A percentile compares a stretch with the other conserved stretches of the same genome.
Conservation (phyloP, 2,888 invertebrate genomes). For the Aporophyla lueneburgensis region DNA sequence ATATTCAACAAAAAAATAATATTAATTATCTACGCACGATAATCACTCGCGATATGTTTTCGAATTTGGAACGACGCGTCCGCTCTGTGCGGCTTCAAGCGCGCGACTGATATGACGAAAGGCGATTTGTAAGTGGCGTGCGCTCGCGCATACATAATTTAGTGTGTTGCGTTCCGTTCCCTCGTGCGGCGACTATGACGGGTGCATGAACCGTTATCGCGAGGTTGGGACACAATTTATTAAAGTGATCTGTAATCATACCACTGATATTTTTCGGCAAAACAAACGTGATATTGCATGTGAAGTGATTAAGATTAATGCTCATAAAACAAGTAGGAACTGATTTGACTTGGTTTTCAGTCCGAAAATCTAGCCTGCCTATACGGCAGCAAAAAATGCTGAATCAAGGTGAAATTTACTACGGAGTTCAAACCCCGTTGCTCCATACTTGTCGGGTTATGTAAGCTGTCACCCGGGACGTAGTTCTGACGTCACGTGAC, state of each 20-base stretch:
- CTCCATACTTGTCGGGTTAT: slow-evolving; percentile 11
- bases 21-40: slow-evolving; percentile 61
- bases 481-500: slow-evolving; percentile 12
- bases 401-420: slow-evolving; percentile 18
- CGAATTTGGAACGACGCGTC: slow-evolving; percentile 66
- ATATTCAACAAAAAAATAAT: slow-evolving; percentile 58
- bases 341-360: not conserved
- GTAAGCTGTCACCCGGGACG: not conserved
- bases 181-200: slow-evolving; percentile 69
- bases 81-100: slow-evolving; percentile 65
- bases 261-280: slow-evolving; percentile 42
- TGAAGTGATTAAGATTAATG: not conserved
- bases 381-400: not conserved
- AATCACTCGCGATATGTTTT: slow-evolving; percentile 70
- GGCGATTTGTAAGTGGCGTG: slow-evolving; percentile 64
- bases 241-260: slow-evolving; percentile 40
- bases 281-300: slow-evolving; percentile 34
- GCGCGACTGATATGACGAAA: slow-evolving; percentile 71
- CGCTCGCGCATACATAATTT: slow-evolving; percentile 72
- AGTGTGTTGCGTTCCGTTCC: slow-evolving; percentile 67
- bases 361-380: not conserved
- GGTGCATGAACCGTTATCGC: slow-evolving; percentile 77
- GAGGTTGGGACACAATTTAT: slow-evolving; percentile 48
- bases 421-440: not conserved
- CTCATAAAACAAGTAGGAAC: slow-evolving; percentile 1